Evolutionary conservation across 1,140 invertebrate species (phyloP), one percentile per base, ranked within the genome.

Genomic region (Lordiphosa collinella): DNA sequence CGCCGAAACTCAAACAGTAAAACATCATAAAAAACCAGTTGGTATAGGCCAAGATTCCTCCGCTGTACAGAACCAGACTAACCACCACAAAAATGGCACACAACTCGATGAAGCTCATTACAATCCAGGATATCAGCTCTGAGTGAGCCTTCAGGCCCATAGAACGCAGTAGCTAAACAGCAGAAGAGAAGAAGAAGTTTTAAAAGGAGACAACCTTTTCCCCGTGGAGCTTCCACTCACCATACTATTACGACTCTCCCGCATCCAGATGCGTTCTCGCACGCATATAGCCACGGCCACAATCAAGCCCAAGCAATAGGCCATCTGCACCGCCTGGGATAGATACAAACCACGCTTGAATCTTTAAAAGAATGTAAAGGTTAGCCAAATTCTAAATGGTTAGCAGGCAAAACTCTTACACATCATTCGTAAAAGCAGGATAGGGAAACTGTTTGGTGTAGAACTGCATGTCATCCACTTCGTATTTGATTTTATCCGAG

Each of bases 381-480:
- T 8, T 4, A 11, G 0, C 1, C 4, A 6, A 22, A 32, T 31
- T 6, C 3, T 12, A 35, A 44, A n/a, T n/a, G 13, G 3, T 1
- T 13, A 10, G 22, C 29, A 4, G 34, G 2, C 2, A 2, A 0
- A 2, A 8, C 1, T 91, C 92, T 90, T 64, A 93, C 92, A 90
- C 90, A 66, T 92, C 90, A n/a, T 90, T 89, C 55, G 90, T 91
- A 84, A 92, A 93, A 44, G 92, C 92, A 2, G 93, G 92, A 87
- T 94, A 93, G 1, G 93, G 93, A 79, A 92, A 92, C 64, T 94
- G 92, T 75, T 93, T 92, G 0, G 91, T 93, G 34, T 92, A 89
- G 22, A 92, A 90, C 7, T 88, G 90, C 91, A 92, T 92, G 9
- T 91, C 79, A 11, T 85, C 68, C 12, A 89, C 72, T 10, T 75